These are phyloP conservation scores for Andrena cerasifolii DNA, from an alignment of 1,140 invertebrate species.

Conservation along the genomic window DNA sequence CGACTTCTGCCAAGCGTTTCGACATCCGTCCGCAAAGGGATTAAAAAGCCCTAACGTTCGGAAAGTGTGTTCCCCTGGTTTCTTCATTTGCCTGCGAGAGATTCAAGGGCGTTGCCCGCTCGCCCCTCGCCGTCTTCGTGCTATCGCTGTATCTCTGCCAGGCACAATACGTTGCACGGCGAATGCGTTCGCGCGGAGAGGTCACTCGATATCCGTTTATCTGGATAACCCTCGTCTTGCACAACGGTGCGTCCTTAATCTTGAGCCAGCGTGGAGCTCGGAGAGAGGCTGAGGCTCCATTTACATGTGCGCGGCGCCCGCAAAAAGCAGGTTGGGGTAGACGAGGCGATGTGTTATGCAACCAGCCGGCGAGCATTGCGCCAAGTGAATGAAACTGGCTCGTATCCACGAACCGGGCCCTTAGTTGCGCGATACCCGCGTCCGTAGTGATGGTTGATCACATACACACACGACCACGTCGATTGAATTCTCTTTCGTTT, in stretches of 20 bases:
- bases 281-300: slow-evolving; percentile 45
- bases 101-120: no score
- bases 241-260: slow-evolving; percentile 61
- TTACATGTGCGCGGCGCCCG: slow-evolving; percentile 50
- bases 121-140: no score
- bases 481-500: no score
- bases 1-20: no score
- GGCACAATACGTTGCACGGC: no score
- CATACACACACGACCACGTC: no score
- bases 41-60: no score
- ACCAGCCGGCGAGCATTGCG: slow-evolving; percentile 27
- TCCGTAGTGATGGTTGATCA: no score
- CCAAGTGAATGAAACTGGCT: slow-evolving; percentile 70
- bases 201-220: slow-evolving; percentile 54
- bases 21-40: no score
- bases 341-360: slow-evolving; percentile 50
- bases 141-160: no score
- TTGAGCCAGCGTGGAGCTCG: slow-evolving; percentile 54
- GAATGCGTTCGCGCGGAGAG: slow-evolving; percentile 15
- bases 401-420: slow-evolving; percentile 55
- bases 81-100: no score
- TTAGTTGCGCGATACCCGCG: slow-evolving; percentile 3
- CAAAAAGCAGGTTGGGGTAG: slow-evolving; percentile 48
- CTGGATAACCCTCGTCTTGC: slow-evolving; percentile 53
- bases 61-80: no score